phyloP scores from a whole-genome alignment of 2,888 invertebrate genomes.

The Ophion slaviceki region DNA sequence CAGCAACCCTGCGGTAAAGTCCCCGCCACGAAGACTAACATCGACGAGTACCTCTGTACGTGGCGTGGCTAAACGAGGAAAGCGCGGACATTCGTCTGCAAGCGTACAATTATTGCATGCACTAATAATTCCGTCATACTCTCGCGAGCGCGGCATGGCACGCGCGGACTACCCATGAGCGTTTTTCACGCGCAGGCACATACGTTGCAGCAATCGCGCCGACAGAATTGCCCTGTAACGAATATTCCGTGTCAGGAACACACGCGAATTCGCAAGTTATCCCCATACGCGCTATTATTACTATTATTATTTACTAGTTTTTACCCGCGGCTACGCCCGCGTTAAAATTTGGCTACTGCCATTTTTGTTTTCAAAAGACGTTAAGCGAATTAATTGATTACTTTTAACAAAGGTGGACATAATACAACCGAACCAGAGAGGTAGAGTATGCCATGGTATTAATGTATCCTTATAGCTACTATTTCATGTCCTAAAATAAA shows the following conservation, averaged over 20 bases:
- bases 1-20: background rate
- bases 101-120: conserved; percentile 12
- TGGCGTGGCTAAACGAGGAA: background rate
- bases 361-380: no score
- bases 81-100: conserved; percentile 44
- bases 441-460: no score
- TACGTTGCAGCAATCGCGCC: background rate
- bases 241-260: conserved; percentile 24
- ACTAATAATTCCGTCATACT: conserved; percentile 22
- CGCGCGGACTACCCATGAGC: background rate
- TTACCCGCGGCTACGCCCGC: no score
- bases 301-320: background rate
- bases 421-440: no score
- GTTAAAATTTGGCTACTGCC: no score
- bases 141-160: background rate
- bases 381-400: no score
- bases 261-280: background rate
- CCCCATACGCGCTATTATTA: background rate
- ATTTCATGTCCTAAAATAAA: no score
- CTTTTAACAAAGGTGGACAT: no score
- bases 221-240: background rate
- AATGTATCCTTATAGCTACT: no score
- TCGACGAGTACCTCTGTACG: background rate
- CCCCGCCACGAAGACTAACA: background rate
- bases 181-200: conserved; percentile 3